These are phyloP conservation scores for Lichenostomus cassidix DNA, from an alignment of 2,113 vertebrate genomes.

Conservation along the genomic window DNA sequence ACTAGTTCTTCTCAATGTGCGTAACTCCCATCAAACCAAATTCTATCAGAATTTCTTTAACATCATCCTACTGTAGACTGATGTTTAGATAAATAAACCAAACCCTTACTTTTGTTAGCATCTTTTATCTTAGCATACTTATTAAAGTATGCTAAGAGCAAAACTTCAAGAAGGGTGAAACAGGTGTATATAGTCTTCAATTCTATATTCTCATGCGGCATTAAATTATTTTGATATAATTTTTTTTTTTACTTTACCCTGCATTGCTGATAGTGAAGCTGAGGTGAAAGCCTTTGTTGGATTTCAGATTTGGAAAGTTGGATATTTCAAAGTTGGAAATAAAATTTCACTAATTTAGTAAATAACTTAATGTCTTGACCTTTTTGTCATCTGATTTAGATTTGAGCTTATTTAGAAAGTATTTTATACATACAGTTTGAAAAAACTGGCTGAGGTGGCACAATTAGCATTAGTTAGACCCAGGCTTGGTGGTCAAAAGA, in stretches of 20 bases:
- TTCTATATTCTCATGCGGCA: neutral
- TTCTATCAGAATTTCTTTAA: neutral
- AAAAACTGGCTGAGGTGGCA: neutral
- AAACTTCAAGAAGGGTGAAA: neutral
- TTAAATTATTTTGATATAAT: neutral
- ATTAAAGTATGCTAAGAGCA: neutral
- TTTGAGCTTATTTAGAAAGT: neutral
- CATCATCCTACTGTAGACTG: neutral
- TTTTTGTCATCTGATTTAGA: neutral
- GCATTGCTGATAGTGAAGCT: neutral
- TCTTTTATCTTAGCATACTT: no score
- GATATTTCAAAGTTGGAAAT: neutral
- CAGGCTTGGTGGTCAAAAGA: neutral
- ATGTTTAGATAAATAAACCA: neutral
- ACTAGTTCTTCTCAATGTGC: neutral
- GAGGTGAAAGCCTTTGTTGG: neutral
- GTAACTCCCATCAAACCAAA: neutral
- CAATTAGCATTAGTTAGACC: neutral
- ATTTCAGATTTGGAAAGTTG: no score
- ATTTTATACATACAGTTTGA: neutral
- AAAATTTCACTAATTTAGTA: neutral
- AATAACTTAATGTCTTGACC: neutral
- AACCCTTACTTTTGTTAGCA: neutral
- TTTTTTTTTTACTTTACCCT: neutral
- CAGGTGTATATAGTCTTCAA: neutral